Evolutionary conservation across 2,888 invertebrate species (phyloP), one percentile per base, ranked within the genome.

Genomic region (Celastrina argiolus): DNA sequence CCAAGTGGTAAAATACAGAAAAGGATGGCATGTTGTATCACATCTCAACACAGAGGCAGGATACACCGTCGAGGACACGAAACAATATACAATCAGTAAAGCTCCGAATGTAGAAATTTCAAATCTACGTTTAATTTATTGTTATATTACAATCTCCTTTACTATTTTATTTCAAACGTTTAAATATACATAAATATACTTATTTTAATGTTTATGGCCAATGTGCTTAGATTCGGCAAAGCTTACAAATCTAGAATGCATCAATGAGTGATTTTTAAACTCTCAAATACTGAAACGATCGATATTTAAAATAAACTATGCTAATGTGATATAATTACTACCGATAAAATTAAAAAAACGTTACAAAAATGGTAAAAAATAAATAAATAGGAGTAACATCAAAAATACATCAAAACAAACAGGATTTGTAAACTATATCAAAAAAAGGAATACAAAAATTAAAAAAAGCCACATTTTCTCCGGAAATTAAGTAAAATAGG

Each of bases 361-460:
- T 83, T 85, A 87, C 81, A 87, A 88, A 87, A 79, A 76, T 68
- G 78, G 82, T 85, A 87, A 81, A 85, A 88, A 85, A 85, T 82
- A 84, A 81, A 81, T 81, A 81, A 85, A 84, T 87, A 87, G 82
- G 81, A 85, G 84, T 84, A 83, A 85, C 77, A 79, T 83, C 74
- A 83, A 87, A 86, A 88, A 84, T 83, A 87, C 81, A 82, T 85
- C 82, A 78, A 86, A 86, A 86, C 79, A 82, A 84, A 80, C 80
- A 74, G 80, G 79, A 78, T 77, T 79, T 67, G 65, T 69, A 69
- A 68, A 69, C 71, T 72, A 78, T 69, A 66, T 69, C 73, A 74
- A 71, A 69, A 73, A 73, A 77, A 76, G 76, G 72, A 72, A 79
- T 76, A 81, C 75, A 79, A 80, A 84, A 81, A 76, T 74, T 73